Percentiles rank a stretch among this genome's conserved stretches.
Evolutionary conservation across 2,113 vertebrate species (phyloP).

Genomic region (Nettapus auritus): DNA sequence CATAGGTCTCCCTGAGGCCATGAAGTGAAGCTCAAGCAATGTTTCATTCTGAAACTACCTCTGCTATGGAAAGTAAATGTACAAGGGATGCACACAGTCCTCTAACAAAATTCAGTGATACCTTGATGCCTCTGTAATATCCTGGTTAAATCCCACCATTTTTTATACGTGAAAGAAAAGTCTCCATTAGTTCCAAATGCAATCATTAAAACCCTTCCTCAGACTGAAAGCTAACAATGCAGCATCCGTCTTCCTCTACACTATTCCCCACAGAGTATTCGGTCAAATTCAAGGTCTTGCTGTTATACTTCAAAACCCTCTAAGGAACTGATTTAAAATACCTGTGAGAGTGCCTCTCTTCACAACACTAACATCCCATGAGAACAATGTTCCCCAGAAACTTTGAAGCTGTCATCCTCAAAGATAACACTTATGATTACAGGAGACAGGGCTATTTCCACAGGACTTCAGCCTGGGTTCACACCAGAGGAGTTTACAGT

Average conservation of each 20-base stretch:
- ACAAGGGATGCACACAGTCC: background rate
- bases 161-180: background rate
- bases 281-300: background rate
- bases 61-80: background rate
- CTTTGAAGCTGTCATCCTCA: slow-evolving; percentile 26
- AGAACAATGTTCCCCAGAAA: background rate
- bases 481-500: background rate
- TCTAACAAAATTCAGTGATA: background rate
- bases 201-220: background rate
- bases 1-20: background rate
- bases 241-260: background rate
- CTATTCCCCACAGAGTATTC: background rate
- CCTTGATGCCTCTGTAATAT: background rate
- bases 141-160: background rate
- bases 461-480: background rate
- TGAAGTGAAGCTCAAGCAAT: background rate
- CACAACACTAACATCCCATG: background rate
- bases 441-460: background rate
- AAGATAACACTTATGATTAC: background rate
- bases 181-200: background rate
- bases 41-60: background rate
- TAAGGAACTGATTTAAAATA: background rate
- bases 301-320: background rate
- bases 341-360: background rate
- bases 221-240: background rate